A percentile compares a stretch with the other conserved stretches of the same genome.
Conservation (phyloP, 92 coral and sea anemone genomes). For the Blastomussa wellsi region DNA sequence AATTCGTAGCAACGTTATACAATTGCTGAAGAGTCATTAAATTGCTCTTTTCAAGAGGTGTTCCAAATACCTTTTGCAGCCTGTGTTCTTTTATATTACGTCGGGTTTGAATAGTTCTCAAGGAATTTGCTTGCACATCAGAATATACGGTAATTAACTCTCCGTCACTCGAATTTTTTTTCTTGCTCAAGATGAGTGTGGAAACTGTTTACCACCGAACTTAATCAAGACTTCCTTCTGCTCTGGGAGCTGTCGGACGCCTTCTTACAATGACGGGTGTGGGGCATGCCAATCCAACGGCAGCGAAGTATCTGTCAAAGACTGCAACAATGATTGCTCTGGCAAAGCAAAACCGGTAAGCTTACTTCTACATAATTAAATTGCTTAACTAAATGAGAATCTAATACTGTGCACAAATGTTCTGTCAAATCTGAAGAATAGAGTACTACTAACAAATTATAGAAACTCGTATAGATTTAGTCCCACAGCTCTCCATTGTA, state of each 20-base stretch:
- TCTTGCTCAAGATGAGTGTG: conserved; percentile 34
- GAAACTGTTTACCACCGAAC: neutral
- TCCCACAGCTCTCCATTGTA: too few species aligned
- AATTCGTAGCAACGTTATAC: neutral
- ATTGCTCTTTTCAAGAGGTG: too few species aligned
- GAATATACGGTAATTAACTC: neutral
- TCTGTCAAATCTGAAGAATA: neutral
- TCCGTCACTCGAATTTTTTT: neutral
- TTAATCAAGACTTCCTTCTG: neutral
- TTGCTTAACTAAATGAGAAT: too few species aligned
- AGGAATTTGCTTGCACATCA: neutral
- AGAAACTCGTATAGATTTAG: too few species aligned
- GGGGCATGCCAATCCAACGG: conserved; percentile 18
- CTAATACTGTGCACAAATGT: neutral
- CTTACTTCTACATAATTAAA: neutral
- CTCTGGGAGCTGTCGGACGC: neutral
- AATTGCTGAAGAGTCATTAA: neutral
- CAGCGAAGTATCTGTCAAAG: neutral
- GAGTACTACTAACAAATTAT: too few species aligned
- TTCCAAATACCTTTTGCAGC: neutral
- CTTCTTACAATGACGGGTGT: conserved; percentile 26
- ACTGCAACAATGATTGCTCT: conserved; percentile 34
- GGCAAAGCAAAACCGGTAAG: conserved; percentile 24
- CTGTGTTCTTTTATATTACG: neutral
- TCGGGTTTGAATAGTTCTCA: neutral